These are phyloP conservation scores for Neodontobutis hainanensis DNA, from an alignment of 2,113 vertebrate species.

Conservation along the genomic window DNA sequence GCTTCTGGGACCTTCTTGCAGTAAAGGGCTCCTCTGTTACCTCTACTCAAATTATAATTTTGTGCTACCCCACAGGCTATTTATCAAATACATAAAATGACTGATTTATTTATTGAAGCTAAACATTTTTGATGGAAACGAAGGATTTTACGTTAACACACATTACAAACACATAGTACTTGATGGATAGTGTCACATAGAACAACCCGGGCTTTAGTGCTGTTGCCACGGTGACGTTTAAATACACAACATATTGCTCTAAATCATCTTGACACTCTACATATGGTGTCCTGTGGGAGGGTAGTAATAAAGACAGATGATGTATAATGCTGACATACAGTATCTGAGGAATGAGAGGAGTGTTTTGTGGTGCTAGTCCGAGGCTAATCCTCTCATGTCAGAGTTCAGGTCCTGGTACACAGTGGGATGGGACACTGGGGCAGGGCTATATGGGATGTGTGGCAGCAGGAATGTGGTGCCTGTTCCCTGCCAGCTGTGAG, in stretches of 20 bases:
- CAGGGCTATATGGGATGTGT: constrained; percentile 6
- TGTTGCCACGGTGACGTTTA: not conserved
- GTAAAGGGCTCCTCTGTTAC: too few species aligned
- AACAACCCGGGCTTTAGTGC: not conserved
- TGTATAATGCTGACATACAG: constrained; percentile 2
- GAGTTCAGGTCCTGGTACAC: constrained; percentile 14
- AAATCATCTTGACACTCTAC: constrained; percentile 4
- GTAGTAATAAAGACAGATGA: constrained; percentile 8
- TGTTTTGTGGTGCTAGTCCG: not conserved
- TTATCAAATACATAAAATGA: too few species aligned
- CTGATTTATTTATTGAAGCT: too few species aligned
- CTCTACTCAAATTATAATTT: too few species aligned
- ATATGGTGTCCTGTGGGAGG: constrained; percentile 5
- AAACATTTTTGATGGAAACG: too few species aligned
- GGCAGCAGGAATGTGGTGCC: constrained; percentile 27
- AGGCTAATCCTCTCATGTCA: constrained; percentile 3
- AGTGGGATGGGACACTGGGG: constrained; percentile 1
- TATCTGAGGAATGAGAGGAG: constrained; percentile 37
- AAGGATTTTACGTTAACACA: not conserved
- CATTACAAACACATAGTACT: not conserved
- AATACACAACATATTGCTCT: not conserved
- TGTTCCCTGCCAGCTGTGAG: constrained; percentile 15
- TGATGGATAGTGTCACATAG: not conserved
- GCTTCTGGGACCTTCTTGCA: too few species aligned
- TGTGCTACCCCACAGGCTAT: too few species aligned